Base-by-base conservation (phyloP, 2,888 invertebrate genomes). In the Theodoxus fluviatilis region DNA sequence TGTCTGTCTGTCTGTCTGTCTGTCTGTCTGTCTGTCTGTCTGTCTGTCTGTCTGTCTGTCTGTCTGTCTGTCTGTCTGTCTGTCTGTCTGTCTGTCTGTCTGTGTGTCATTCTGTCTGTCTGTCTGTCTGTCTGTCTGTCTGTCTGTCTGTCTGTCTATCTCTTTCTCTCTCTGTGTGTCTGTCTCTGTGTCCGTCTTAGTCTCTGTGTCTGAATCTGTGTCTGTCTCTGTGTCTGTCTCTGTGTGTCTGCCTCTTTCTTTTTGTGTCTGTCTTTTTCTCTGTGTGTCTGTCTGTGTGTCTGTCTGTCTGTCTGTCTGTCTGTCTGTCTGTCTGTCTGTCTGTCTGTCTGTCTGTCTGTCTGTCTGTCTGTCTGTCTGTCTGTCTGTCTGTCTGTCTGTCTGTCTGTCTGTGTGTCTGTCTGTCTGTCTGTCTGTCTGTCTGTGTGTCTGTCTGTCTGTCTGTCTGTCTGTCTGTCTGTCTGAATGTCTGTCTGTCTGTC, bases 311-410 rank as follows among this genome's bases (percentile, higher is more conserved):
- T 59, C 59, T 59, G 28, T 59, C 59, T 59, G 4, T 28, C 59
- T 59, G 28, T 25, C 59, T 59, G 22, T 59, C 4, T 59, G 3
- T 59, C 6, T 59, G 28, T 59, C 3, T 59, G 28, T 59, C 6
- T 59, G 4, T 31, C 25, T 59, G 43, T 64, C 37, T 64, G 38
- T 64, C 37, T 64, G 38, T 28, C 4, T 64, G 38, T 64, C 22
- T 64, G 38, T 37, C 35, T 64, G 18, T 64, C 15, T 64, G 38
- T 64, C 37, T 64, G 18, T 64, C 37, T 40, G 38, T 64, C 37
- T 64, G 6, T 64, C 64, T 64, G 4, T 59, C 59, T 59, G 4
- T 59, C 59, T 59, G 18, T 59, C 59, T 59, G 12, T 43, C 43
- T 43, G 12, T 43, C 43, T 15, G 12, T 43, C 43, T 43, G 12